phyloP scores from a whole-genome alignment of 2,797 vertebrate genomes.

The Syndactyla subalaris region DNA sequence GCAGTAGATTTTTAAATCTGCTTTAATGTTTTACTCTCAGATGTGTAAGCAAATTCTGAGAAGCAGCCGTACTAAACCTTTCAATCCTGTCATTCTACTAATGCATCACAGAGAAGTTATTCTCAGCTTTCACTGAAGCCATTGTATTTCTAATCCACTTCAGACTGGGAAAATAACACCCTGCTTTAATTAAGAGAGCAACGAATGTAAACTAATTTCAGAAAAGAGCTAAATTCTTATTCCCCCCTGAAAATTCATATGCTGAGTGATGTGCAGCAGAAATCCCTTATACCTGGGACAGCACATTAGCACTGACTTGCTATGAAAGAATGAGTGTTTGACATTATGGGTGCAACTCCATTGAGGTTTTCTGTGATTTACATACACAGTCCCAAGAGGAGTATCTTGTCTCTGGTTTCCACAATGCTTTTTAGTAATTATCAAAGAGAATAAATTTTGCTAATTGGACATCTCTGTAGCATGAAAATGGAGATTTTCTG shows the following conservation, averaged over 20 bases:
- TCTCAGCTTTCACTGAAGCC: slow-evolving; percentile 64
- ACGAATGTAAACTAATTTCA: slow-evolving; percentile 38
- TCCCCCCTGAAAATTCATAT: not conserved
- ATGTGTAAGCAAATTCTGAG: slow-evolving; percentile 33
- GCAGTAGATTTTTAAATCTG: not conserved
- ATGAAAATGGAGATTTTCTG: not conserved
- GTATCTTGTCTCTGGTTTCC: not conserved
- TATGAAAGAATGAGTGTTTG: not conserved
- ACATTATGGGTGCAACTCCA: not conserved
- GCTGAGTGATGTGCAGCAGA: slow-evolving; percentile 33
- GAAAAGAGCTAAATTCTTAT: slow-evolving; percentile 31
- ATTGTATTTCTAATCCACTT: slow-evolving; percentile 55
- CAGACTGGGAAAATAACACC: slow-evolving; percentile 46
- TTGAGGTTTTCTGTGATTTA: not conserved
- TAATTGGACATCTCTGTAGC: not conserved
- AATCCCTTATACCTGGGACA: not conserved
- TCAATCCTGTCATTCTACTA: slow-evolving; percentile 44
- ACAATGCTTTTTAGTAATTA: not conserved
- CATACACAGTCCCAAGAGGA: accelerated
- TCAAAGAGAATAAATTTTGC: not conserved
- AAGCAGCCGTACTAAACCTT: slow-evolving; percentile 41
- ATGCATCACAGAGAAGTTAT: slow-evolving; percentile 43
- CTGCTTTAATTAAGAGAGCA: slow-evolving; percentile 55
- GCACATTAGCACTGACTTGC: not conserved
- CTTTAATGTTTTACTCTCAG: slow-evolving; percentile 15